Percentiles rank a stretch among this genome's conserved stretches.
Evolutionary conservation across 2,888 invertebrate species (phyloP).

Genomic region (Eilema caniola): DNA sequence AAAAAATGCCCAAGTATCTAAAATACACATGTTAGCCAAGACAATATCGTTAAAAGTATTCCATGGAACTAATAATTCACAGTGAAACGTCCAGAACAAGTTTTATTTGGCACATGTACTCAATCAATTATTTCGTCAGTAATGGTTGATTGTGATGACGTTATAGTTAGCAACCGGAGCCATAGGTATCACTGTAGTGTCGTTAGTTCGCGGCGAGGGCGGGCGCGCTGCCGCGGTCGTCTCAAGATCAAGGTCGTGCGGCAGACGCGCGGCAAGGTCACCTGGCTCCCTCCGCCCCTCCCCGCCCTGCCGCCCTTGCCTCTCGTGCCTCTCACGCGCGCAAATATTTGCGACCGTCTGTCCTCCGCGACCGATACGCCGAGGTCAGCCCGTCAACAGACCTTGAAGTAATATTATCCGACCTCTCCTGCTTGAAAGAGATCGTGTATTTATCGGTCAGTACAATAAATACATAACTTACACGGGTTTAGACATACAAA

Average conservation of each 20-base stretch:
- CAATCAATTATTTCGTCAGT: conserved; percentile 35
- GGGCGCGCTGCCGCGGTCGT: conserved; percentile 77
- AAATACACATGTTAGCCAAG: neutral
- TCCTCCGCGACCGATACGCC: conserved; percentile 86
- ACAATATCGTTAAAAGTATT: neutral
- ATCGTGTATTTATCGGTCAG: conserved; percentile 71
- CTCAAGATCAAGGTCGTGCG: conserved; percentile 86
- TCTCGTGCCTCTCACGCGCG: conserved; percentile 71
- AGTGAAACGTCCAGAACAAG: neutral
- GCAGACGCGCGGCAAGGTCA: conserved; percentile 84
- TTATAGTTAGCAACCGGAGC: conserved; percentile 60
- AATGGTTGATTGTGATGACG: conserved; percentile 35
- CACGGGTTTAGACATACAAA: conserved; percentile 26
- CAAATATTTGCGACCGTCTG: conserved; percentile 86
- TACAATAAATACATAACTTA: conserved; percentile 47
- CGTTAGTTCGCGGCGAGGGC: conserved; percentile 62
- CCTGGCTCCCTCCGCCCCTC: conserved; percentile 58
- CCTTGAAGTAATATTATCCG: conserved; percentile 84
- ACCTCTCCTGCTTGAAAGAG: conserved; percentile 79
- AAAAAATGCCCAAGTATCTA: neutral
- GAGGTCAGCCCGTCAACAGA: conserved; percentile 84
- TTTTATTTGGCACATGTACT: conserved; percentile 23
- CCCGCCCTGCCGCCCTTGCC: conserved; percentile 54
- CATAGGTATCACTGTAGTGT: conserved; percentile 69
- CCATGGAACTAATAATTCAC: neutral